These are phyloP conservation scores for Apocrypta bakeri DNA, from an alignment of 1,140 invertebrate genomes.

Conservation along the genomic window DNA sequence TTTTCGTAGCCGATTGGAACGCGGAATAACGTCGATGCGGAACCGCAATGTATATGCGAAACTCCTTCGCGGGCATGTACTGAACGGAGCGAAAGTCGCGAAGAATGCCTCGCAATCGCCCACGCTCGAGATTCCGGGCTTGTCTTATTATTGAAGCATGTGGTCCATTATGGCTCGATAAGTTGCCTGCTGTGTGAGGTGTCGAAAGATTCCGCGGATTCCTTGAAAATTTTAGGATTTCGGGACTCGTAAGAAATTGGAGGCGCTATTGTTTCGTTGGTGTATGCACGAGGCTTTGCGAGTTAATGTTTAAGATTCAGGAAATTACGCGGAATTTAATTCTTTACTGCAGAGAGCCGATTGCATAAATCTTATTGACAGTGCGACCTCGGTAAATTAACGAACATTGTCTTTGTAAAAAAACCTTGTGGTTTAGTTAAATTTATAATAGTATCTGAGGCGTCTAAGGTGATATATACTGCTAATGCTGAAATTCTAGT, in stretches of 20 bases:
- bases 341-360: too few species aligned
- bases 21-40: constrained; percentile 30
- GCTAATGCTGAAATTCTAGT: too few species aligned
- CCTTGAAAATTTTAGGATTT: constrained; percentile 25
- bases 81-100: background rate
- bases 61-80: constrained; percentile 48
- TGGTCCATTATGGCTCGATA: constrained; percentile 39
- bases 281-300: background rate
- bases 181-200: background rate
- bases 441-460: too few species aligned
- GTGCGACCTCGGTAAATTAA: background rate
- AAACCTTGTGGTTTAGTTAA: too few species aligned
- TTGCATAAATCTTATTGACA: background rate
- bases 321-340: background rate
- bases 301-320: background rate
- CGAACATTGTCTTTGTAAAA: too few species aligned
- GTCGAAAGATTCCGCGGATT: background rate
- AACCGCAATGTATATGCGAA: background rate
- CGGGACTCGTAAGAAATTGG: background rate
- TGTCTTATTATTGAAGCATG: constrained; percentile 40
- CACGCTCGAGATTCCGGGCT: constrained; percentile 21
- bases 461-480: too few species aligned
- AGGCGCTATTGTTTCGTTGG: background rate
- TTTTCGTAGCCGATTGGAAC: constrained; percentile 51
- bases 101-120: constrained; percentile 50